Evolutionary conservation across 2,888 invertebrate species (phyloP), one percentile per base, ranked within the genome.

Genomic region (Drosophila crucigera): DNA sequence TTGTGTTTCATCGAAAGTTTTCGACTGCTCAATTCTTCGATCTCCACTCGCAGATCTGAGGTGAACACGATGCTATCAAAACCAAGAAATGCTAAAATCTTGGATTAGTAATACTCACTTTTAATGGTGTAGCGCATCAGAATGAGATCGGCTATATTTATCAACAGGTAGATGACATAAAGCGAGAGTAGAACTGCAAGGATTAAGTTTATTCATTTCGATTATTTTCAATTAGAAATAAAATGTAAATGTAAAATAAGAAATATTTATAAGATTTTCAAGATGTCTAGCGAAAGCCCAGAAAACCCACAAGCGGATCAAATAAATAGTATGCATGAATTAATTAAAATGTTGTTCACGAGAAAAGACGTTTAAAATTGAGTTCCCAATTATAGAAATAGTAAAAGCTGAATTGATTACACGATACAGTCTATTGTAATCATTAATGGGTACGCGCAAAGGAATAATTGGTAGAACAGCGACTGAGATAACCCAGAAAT

Each of bases 131-230:
- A 4, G 0, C 73, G 71, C 19, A 68, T 9, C 6, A 83, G 9
- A 0, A 67, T 3, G 0, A 85, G 31, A 50, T 83, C 86, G 5
- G 33, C 14, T 1, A 89, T 25, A 30, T 83, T 85, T 3, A 83
- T 2, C 0, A 69, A 0, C 14, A 89, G 16, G n/a, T 73, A 83
- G 28, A 68, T 0, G 3, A 56, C n/a, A 30, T 83, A 83, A 2
- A 82, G 10, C 0, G 10, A 0, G 0, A 83, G 4, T 0, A 83
- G 9, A 4, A 55, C 83, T 83, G 41, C 11, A 1, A 35, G 35
- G 4, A 35, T 4, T 35, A 35, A 35, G 35, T 14, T 35, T 4
- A 14, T 14, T 14, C 4, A 35, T 14, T 35, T 33, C 1, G 1
- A 33, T 33, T 33, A 33, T 33, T 33, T 33, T 14, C 35, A 35